phyloP scores from a whole-genome alignment of 2,797 vertebrate genomes.

The Sus cebifrons region DNA sequence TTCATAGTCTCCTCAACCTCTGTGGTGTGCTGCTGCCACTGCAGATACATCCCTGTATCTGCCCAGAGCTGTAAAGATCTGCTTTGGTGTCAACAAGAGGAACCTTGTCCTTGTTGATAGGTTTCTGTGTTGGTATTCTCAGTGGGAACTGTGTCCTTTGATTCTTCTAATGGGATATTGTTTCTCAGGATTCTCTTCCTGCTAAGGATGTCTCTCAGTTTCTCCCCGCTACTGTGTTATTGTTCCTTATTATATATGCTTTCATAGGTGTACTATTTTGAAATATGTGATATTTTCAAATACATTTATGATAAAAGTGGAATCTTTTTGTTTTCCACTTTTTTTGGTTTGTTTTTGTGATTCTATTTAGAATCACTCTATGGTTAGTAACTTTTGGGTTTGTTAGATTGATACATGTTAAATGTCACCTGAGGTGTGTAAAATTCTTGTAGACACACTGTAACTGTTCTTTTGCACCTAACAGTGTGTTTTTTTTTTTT shows the following conservation, averaged over 20 bases:
- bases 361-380: neutral
- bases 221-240: constrained; percentile 12
- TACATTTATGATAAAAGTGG: constrained; percentile 5
- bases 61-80: neutral
- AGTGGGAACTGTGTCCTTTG: constrained; percentile 21
- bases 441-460: constrained; percentile 23
- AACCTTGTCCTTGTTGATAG: constrained; percentile 3
- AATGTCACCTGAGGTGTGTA: neutral
- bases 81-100: neutral
- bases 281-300: constrained; percentile 26
- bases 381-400: constrained; percentile 45
- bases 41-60: neutral
- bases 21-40: neutral
- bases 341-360: neutral
- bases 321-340: neutral
- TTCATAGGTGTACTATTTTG: constrained; percentile 56
- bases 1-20: neutral
- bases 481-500: neutral
- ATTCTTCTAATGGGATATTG: constrained; percentile 24
- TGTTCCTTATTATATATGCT: neutral
- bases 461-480: constrained; percentile 14
- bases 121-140: constrained; percentile 34
- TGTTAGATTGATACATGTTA: constrained; percentile 21
- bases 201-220: neutral
- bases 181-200: constrained; percentile 59